Percentiles rank a stretch among this genome's conserved stretches.
phyloP scores from a whole-genome alignment of 2,888 invertebrate species.

The Amphimallon solstitiale region DNA sequence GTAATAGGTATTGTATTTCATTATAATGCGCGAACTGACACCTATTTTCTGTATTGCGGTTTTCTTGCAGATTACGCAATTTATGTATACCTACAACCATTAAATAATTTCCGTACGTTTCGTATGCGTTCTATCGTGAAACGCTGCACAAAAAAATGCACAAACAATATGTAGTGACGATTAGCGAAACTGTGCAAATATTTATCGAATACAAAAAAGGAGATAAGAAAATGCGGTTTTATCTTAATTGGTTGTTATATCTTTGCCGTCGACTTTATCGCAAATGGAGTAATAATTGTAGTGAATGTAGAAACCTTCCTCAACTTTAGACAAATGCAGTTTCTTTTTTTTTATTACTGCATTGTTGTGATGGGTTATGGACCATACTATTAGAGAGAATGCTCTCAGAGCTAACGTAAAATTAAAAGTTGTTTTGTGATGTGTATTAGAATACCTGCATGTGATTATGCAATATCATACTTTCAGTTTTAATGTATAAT shows the following conservation, averaged over 20 bases:
- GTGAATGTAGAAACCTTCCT: background rate
- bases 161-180: background rate
- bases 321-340: background rate
- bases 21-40: conserved; percentile 6
- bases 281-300: background rate
- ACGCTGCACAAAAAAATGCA: conserved; percentile 15
- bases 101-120: conserved; percentile 9
- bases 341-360: background rate
- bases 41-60: conserved; percentile 25
- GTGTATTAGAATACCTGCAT: too few relatives aligned
- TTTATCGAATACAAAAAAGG: conserved; percentile 19
- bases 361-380: background rate
- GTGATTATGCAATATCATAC: too few relatives aligned
- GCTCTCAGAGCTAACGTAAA: too few relatives aligned
- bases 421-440: too few relatives aligned
- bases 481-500: too few relatives aligned
- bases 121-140: background rate
- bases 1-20: conserved; percentile 18
- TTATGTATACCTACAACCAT: background rate
- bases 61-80: conserved; percentile 22
- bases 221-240: conserved; percentile 24
- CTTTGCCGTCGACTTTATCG: background rate
- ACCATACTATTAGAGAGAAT: too few relatives aligned
- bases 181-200: conserved; percentile 23
- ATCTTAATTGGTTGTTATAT: conserved; percentile 3